Evolutionary conservation across 2,888 invertebrate genomes (phyloP).

Genomic region (Cabera pusaria): DNA sequence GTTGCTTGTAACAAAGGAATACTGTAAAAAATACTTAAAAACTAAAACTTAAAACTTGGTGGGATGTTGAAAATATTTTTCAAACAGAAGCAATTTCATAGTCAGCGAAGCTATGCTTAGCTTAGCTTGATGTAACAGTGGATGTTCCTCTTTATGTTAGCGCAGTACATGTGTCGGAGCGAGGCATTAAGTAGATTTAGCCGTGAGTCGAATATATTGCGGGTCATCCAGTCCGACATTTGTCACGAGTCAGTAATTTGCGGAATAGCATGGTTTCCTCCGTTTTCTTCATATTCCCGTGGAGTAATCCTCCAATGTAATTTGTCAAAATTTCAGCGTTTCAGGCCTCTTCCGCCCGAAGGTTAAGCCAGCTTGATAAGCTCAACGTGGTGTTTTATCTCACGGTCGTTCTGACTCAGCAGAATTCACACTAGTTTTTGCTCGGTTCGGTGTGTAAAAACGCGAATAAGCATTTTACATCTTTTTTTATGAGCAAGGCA

Average conservation of each 20-base stretch:
- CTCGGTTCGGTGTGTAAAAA: conserved; percentile 9
- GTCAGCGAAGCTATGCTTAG: no score
- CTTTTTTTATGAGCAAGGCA: conserved; percentile 11
- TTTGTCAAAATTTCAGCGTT: conserved; percentile 71
- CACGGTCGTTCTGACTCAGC: conserved; percentile 33
- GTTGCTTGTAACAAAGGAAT: no score
- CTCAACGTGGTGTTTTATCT: conserved; percentile 53
- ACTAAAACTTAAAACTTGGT: no score
- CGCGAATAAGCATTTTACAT: conserved; percentile 15
- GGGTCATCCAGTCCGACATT: conserved; percentile 59
- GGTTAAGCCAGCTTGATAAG: conserved; percentile 54
- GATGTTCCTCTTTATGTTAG: no score
- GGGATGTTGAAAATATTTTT: no score
- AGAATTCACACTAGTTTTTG: conserved; percentile 22
- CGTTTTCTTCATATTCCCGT: conserved; percentile 65
- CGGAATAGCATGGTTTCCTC: conserved; percentile 48
- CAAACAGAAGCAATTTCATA: no score
- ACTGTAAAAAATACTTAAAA: no score
- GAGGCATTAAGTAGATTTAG: conserved; percentile 20
- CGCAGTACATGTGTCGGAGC: conserved; percentile 9
- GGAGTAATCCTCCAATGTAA: conserved; percentile 61
- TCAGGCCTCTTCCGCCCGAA: conserved; percentile 38
- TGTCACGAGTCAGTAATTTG: conserved; percentile 66
- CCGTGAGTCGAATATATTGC: conserved; percentile 36
- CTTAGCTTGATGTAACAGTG: no score